Evolutionary conservation across 2,888 invertebrate species (phyloP), one percentile per base, ranked within the genome.

Genomic region (Dastarcus helophoroides): DNA sequence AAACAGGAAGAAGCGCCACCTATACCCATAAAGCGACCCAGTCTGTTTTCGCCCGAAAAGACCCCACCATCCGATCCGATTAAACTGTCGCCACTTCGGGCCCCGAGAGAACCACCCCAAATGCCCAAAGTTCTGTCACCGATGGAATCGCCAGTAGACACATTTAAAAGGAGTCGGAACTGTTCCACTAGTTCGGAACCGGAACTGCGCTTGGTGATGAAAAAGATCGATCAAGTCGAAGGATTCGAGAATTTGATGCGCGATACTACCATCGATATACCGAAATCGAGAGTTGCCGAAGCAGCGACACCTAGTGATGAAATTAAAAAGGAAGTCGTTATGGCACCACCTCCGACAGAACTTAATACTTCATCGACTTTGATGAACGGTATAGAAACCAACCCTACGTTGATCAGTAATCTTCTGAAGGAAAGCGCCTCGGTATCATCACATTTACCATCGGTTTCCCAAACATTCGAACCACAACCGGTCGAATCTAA

Each of bases 401-500:
- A 79, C 47, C 78, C 79, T 0, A 74, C 73, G 4, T 45, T 79
- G 45, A 79, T 79, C 14, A 76, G 79, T n/a, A 76, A 72, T 47
- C 56, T 79, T 22, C 56, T 79, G 2, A 79, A 79, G 50, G 79
- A 79, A 46, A 50, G 53, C 3, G 50, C 58, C 3, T 38, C 55
- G 7, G 44, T 53, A 50, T 47, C 3, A 6, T 47, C 3, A 6
- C 23, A 32, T 10, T 19, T 36, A 22, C 24, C 37, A 12, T 21
- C 33, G 29, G 12, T 31, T 33, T 4, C 39, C 34, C 2, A 45
- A 29, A 24, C 31, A 39, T 41, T 2, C 46, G 42, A 5, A 36
- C 35, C 35, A 26, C 28, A 27, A 13, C 24, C 55, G 22, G 57
- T 54, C 17, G 61, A 62, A 22, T 37, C 57, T 19, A 50, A 54